A percentile compares a stretch with the other conserved stretches of the same genome.
Evolutionary conservation across 2,888 invertebrate species (phyloP).

Genomic region (Chorisops tibialis): DNA sequence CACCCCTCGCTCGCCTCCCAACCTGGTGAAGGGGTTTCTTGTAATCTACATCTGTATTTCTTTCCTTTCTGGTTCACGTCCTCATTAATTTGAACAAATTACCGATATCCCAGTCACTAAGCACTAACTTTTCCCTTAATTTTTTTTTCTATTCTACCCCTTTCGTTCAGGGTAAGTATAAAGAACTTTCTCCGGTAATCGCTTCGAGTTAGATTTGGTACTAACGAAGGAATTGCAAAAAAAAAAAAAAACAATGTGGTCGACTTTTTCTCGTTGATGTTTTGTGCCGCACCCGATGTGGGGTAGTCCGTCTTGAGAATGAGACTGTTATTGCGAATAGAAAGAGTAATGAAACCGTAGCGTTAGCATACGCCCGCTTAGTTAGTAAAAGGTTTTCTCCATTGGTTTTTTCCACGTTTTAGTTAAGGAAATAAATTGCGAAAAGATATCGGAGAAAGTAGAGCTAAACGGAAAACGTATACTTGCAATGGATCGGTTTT

Average conservation of each 20-base stretch:
- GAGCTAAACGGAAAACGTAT: too few relatives aligned
- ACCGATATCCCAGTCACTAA: not conserved
- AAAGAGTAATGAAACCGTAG: too few relatives aligned
- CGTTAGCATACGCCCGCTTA: too few relatives aligned
- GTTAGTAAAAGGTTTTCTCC: too few relatives aligned
- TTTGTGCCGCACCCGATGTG: too few relatives aligned
- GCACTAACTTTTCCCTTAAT: not conserved
- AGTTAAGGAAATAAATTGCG: too few relatives aligned
- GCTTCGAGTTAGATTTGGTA: not conserved
- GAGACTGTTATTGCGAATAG: too few relatives aligned
- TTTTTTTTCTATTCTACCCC: not conserved
- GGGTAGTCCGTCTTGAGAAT: too few relatives aligned
- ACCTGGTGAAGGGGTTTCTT: not conserved
- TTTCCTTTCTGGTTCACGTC: constrained; percentile 7
- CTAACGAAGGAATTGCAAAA: constrained; percentile 2
- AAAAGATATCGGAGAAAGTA: too few relatives aligned
- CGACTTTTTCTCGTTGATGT: too few relatives aligned
- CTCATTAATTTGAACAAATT: constrained; percentile 14
- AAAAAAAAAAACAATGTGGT: not conserved
- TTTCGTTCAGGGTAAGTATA: not conserved
- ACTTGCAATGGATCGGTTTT: too few relatives aligned
- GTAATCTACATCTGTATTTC: not conserved
- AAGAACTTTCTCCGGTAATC: not conserved
- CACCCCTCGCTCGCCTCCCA: not conserved
- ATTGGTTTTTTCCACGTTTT: too few relatives aligned